phyloP scores from a whole-genome alignment of 1,140 invertebrate species.

The Drosophila triauraria region DNA sequence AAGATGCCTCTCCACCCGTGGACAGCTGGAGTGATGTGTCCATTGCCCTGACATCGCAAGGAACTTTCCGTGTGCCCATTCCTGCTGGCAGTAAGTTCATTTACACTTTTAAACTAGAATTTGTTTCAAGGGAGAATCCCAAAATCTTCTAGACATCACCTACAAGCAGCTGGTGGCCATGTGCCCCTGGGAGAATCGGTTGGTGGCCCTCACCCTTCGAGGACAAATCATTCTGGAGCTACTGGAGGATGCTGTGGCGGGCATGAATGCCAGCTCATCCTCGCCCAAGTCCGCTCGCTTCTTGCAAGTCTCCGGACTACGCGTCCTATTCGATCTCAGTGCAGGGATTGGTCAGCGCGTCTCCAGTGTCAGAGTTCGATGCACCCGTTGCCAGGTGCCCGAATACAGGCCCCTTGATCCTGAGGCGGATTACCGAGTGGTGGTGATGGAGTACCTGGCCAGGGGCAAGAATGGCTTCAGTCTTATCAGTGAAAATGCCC shows the following conservation, averaged over 20 bases:
- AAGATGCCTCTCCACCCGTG: background rate
- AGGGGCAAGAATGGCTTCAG: slow-evolving; percentile 89
- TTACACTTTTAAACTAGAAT: too few relatives aligned
- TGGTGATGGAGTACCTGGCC: slow-evolving; percentile 88
- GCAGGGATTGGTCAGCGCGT: slow-evolving; percentile 86
- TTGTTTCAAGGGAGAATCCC: background rate
- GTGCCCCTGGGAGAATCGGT: slow-evolving; percentile 91
- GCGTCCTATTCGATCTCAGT: slow-evolving; percentile 85
- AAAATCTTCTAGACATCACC: slow-evolving; percentile 86
- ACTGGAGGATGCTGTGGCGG: slow-evolving; percentile 87
- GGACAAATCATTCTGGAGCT: slow-evolving; percentile 88
- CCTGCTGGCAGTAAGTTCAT: slow-evolving; percentile 56
- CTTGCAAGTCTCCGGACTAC: slow-evolving; percentile 87
- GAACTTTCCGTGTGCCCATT: slow-evolving; percentile 68
- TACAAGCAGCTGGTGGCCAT: slow-evolving; percentile 89
- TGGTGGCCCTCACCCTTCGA: slow-evolving; percentile 88
- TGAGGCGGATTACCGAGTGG: slow-evolving; percentile 87
- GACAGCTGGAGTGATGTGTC: slow-evolving; percentile 66
- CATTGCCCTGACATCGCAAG: slow-evolving; percentile 64
- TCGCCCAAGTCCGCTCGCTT: slow-evolving; percentile 83
- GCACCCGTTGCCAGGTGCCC: slow-evolving; percentile 89
- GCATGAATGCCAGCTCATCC: slow-evolving; percentile 81
- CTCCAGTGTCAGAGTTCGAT: slow-evolving; percentile 86
- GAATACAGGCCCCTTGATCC: slow-evolving; percentile 86
- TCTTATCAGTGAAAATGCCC: slow-evolving; percentile 75